A percentile compares a stretch with the other conserved stretches of the same genome.
phyloP scores from a whole-genome alignment of 1,140 invertebrate species.

The Drepana arcuata region DNA sequence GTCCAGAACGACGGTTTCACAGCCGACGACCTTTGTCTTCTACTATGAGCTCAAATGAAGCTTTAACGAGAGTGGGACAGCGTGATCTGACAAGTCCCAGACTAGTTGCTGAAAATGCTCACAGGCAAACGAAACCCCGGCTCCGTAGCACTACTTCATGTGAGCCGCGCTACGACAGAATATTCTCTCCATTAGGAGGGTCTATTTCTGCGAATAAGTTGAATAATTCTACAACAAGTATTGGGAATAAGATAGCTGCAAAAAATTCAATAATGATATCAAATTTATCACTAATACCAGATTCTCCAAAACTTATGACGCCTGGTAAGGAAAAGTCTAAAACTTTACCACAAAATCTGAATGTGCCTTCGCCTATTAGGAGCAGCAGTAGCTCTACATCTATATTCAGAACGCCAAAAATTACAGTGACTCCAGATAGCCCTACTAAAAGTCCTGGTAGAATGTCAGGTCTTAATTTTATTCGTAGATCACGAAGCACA shows the following conservation, averaged over 20 bases:
- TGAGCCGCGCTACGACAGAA: constrained; percentile 55
- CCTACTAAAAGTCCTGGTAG: constrained; percentile 68
- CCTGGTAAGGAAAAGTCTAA: constrained; percentile 72
- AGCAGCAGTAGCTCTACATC: constrained; percentile 59
- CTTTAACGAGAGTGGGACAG: constrained; percentile 41
- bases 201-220: constrained; percentile 52
- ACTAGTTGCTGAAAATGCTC: constrained; percentile 38
- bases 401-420: constrained; percentile 63
- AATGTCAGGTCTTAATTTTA: constrained; percentile 72
- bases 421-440: constrained; percentile 58
- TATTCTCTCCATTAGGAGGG: constrained; percentile 49
- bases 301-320: constrained; percentile 52
- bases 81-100: constrained; percentile 50
- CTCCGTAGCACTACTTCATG: constrained; percentile 56
- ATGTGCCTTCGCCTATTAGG: constrained; percentile 51
- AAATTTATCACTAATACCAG: constrained; percentile 59
- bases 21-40: constrained; percentile 55
- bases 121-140: constrained; percentile 43
- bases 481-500: constrained; percentile 79
- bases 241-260: constrained; percentile 33
- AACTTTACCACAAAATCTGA: constrained; percentile 73
- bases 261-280: constrained; percentile 55
- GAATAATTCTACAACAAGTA: constrained; percentile 47
- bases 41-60: constrained; percentile 54
- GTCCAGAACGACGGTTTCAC: constrained; percentile 41